Base-by-base conservation (phyloP, 2,113 vertebrate genomes). In the Verasper variegatus region DNA sequence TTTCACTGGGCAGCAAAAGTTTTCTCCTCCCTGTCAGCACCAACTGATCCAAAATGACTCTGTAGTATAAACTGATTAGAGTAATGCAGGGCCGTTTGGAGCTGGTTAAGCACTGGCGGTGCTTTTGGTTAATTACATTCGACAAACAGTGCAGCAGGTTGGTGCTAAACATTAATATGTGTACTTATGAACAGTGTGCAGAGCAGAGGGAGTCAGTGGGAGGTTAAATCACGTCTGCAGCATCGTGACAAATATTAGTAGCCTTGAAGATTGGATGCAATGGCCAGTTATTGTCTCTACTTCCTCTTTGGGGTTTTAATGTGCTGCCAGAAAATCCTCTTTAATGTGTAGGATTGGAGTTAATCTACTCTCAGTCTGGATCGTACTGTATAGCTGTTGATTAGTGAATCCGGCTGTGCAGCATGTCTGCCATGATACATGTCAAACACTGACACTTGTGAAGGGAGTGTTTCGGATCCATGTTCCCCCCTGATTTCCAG, bases 1-100 rank as follows among this genome's bases (percentile, higher is more conserved):
- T 45, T 76, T 35, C 57, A 42, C 78, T 11, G 54, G 73, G 77
- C 72, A 64, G 63, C 23, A 23, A 14, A 78, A 55, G 63, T 80
- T 78, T 74, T 62, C 31, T 71, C 62, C 60, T 62, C 62, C 7
- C 20, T 68, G 86, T 88, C 84, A 87, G 84, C 78, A 75, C 0
- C 17, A 78, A 74, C 76, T 21, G 74, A 71, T 81, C 70, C 80
- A 85, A 80, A 87, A 61, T 67, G 65, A 83, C 68, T 86, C 52
- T 9, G 6, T 52, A 88, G 72, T 31, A 76, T 57, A 79, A 76
- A 86, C 81, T 84, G 87, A 91, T 91, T 80, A 52, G 67, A 45
- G 31, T 73, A 65, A 84, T 82, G 64, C 27, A 63, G 62, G 64
- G 13, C 42, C 66, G 56, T 77, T 77, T 73, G 72, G 42, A 69